These are phyloP conservation scores for Poeciliopsis paucimaculata DNA, from an alignment of 2,797 vertebrate genomes.

Conservation along the genomic window DNA sequence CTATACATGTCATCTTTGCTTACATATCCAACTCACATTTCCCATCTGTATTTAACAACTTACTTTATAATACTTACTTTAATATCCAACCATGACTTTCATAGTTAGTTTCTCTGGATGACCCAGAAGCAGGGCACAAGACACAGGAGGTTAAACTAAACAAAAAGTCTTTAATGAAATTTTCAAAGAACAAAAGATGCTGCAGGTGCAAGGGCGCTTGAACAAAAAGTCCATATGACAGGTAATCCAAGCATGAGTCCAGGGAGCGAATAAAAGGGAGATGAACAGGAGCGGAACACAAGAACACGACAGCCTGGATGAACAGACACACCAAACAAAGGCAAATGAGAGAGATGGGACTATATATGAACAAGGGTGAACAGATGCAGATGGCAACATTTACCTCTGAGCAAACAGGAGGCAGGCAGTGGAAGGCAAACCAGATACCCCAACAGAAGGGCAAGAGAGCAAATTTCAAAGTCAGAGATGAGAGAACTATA, in stretches of 20 bases:
- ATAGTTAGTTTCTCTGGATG: neutral
- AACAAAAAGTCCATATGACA: conserved; percentile 9
- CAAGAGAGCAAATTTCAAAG: neutral
- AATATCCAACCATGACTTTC: neutral
- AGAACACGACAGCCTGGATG: neutral
- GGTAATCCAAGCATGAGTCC: neutral
- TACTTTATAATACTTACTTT: neutral
- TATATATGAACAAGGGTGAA: conserved; percentile 5
- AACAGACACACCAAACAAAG: conserved; percentile 8
- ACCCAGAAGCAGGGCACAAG: neutral
- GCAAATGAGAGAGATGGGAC: neutral
- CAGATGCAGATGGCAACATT: conserved; percentile 11
- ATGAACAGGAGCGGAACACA: neutral
- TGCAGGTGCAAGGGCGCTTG: neutral
- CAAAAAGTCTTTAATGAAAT: conserved; percentile 2
- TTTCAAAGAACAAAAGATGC: conserved; percentile 1
- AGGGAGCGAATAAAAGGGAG: conserved; percentile 10
- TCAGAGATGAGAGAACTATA: neutral
- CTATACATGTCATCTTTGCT: neutral
- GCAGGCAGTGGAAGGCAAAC: neutral
- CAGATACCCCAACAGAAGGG: neutral
- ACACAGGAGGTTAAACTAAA: neutral
- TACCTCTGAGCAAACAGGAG: neutral
- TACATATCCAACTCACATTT: neutral
- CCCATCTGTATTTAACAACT: neutral